Conservation (phyloP, 2,113 vertebrate species). For the Orientallactaga bullata region DNA sequence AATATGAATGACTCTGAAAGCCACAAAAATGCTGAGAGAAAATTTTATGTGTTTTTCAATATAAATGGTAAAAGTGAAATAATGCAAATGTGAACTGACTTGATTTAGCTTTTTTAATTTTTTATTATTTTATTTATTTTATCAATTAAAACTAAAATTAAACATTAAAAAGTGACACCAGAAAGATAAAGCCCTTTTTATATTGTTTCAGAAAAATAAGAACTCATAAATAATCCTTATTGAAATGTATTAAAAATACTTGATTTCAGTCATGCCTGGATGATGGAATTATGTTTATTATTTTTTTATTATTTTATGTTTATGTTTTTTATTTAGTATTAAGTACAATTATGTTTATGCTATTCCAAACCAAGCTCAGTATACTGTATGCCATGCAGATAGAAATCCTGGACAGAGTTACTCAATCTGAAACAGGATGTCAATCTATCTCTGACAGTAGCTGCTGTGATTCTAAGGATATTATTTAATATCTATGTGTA, state of each 20-base stretch:
- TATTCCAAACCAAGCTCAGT: neutral
- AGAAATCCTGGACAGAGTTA: neutral
- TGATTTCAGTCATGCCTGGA: neutral
- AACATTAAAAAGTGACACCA: neutral
- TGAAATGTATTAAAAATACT: conserved; percentile 16
- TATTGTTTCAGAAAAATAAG: conserved; percentile 18
- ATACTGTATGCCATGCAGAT: neutral
- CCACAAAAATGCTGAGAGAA: neutral
- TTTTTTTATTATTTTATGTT: no score
- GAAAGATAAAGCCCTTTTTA: neutral
- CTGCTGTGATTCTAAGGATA: neutral
- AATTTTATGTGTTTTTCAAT: neutral
- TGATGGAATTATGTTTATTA: neutral
- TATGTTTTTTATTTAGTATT: no score
- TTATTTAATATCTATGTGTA: neutral
- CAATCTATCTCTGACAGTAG: neutral
- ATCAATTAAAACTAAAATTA: neutral
- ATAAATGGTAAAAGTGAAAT: neutral
- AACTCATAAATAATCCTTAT: neutral
- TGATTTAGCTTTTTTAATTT: no score
- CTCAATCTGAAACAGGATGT: neutral
- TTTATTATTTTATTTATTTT: no score
- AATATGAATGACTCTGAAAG: neutral
- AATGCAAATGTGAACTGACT: neutral
- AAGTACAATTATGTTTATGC: neutral